Evolutionary conservation across 2,888 invertebrate genomes (phyloP).

Genomic region (Diplolepis rosae): DNA sequence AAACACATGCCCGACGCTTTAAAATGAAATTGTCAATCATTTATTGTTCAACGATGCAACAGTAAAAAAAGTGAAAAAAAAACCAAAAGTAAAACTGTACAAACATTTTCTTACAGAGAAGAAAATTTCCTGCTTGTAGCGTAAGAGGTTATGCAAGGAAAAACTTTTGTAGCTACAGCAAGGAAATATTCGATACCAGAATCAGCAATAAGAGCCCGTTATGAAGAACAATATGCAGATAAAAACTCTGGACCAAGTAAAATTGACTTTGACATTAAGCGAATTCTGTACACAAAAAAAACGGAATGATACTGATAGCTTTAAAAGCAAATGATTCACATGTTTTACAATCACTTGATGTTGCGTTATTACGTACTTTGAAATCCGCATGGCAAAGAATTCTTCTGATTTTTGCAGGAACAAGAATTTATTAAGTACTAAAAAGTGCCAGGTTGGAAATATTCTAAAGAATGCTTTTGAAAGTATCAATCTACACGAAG

Average conservation of each 20-base stretch:
- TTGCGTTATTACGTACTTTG: background rate
- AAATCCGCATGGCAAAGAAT: background rate
- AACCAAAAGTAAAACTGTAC: too few species aligned
- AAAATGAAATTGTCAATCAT: too few species aligned
- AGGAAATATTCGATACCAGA: conserved; percentile 22
- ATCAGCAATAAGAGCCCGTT: background rate
- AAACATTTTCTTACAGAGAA: too few species aligned
- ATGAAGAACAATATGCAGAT: too few species aligned
- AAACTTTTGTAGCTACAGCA: background rate
- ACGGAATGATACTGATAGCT: too few species aligned
- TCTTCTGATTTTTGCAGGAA: background rate
- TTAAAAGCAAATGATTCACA: background rate
- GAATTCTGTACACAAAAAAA: too few species aligned
- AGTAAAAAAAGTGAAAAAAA: too few species aligned
- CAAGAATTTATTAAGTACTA: background rate
- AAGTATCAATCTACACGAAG: background rate
- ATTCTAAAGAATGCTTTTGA: background rate
- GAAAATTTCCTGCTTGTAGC: too few species aligned
- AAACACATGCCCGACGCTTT: too few species aligned
- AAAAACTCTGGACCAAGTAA: too few species aligned
- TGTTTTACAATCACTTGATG: conserved; percentile 12
- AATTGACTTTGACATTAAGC: too few species aligned
- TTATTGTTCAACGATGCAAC: too few species aligned
- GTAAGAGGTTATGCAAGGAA: background rate
- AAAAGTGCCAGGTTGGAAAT: background rate